Evolutionary conservation across 1,140 invertebrate species (phyloP), one percentile per base, ranked within the genome.

Genomic region (Phocides pigmalion): DNA sequence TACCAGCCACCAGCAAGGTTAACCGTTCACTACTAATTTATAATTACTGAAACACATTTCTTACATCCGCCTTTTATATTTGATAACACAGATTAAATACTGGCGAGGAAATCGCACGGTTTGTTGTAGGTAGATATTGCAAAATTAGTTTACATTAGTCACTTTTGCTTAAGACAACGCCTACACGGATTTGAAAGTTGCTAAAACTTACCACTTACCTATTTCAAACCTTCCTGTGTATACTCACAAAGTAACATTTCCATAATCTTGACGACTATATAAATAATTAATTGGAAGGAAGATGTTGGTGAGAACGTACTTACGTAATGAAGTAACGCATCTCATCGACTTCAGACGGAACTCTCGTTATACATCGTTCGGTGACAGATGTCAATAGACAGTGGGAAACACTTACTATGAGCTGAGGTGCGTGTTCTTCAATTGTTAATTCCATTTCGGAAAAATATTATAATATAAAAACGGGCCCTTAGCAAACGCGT

Each of bases 51-150:
- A 41, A 19, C 28, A 17, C 37, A 53, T 39, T 62, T 67, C 64
- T 63, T 39, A 68, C 46, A 70, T 76, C 74, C 74, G 74, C 74
- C 64, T 76, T 74, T 64, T 70, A 65, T 46, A 22, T 53, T 53
- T 56, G 39, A 37, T 22, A 25, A 42, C 37, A 41, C 20, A 42
- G 51, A 39, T 39, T 39, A 53, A 37, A n/a, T 39, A 53, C 22
- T 22, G 44, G 19, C n/a, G 12, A 47, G 44, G 17, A 47, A 47
- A 47, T 17, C 16, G 11, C 15, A 12, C 1, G 5, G 9, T 35
- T n/a, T 1, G 8, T 1, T 1, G 32, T 35, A 35, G 11, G 0
- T 22, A 6, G 22, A 6, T 35, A 35, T 35, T 35, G 32, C 32
- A n/a, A 11, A 35, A 2, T 12, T 11, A 35, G n/a, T 35, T 35